A percentile compares a stretch with the other conserved stretches of the same genome.
Conservation (phyloP, 2,797 vertebrate species). For the Cetoscarus ocellatus region DNA sequence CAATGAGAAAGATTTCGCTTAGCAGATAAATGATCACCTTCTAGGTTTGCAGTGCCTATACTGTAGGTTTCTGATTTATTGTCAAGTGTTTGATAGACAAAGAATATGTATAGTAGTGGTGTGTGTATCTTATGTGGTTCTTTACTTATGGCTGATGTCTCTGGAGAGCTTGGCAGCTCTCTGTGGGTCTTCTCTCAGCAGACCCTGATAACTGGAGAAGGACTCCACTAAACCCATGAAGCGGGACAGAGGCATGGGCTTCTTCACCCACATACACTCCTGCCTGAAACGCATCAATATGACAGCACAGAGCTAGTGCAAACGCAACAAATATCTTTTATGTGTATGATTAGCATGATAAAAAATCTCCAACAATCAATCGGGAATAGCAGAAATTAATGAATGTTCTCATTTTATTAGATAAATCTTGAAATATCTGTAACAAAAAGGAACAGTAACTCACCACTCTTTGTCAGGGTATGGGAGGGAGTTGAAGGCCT, state of each 20-base stretch:
- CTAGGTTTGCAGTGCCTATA: neutral
- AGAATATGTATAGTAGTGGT: neutral
- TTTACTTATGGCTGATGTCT: constrained; percentile 73
- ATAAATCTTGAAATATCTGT: neutral
- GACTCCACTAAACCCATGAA: constrained; percentile 85
- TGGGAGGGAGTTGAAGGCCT: constrained; percentile 77
- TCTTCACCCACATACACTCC: constrained; percentile 73
- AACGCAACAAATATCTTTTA: neutral
- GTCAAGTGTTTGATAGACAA: neutral
- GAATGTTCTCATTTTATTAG: neutral
- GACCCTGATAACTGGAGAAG: constrained; percentile 81
- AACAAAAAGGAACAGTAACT: constrained; percentile 41
- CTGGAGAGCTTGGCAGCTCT: constrained; percentile 78
- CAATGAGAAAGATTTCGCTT: no score
- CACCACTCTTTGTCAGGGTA: constrained; percentile 89
- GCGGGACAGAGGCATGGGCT: constrained; percentile 74
- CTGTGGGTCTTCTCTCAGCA: constrained; percentile 72
- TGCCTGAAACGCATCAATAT: constrained; percentile 69
- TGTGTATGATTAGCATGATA: neutral
- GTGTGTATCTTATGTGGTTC: neutral
- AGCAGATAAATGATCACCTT: no score
- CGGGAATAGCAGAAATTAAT: neutral
- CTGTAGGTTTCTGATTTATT: neutral
- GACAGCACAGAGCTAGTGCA: neutral
- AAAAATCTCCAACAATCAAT: neutral